phyloP scores from a whole-genome alignment of 2,888 invertebrate genomes.

The Glomeris marginata region DNA sequence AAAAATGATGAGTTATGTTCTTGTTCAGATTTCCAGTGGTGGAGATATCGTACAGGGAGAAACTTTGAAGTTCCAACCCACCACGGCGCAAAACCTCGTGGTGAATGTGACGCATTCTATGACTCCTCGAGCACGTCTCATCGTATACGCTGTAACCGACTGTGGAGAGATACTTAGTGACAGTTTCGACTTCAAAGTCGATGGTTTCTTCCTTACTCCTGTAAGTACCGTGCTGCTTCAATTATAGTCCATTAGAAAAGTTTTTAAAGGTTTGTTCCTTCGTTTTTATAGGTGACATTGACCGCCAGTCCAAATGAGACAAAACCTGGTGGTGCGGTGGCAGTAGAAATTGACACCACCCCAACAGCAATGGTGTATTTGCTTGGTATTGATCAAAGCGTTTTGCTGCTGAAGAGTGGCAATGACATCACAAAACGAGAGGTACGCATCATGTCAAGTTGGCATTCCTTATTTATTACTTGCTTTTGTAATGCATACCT shows the following conservation, averaged over 20 bases:
- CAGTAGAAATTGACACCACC: slow-evolving; percentile 30
- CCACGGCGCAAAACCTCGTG: slow-evolving; percentile 21
- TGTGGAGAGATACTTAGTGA: slow-evolving; percentile 34
- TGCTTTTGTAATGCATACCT: no score
- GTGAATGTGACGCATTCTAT: slow-evolving; percentile 28
- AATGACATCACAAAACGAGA: slow-evolving; percentile 34
- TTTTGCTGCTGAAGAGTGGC: slow-evolving; percentile 34
- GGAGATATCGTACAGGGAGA: slow-evolving; percentile 26
- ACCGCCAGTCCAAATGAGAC: slow-evolving; percentile 21
- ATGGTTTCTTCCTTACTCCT: slow-evolving; percentile 28
- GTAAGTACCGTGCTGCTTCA: slow-evolving; percentile 14
- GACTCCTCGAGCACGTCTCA: slow-evolving; percentile 28
- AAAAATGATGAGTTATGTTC: slow-evolving; percentile 1
- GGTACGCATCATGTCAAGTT: slow-evolving; percentile 21
- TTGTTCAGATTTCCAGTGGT: slow-evolving; percentile 26
- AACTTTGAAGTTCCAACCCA: slow-evolving; percentile 14
- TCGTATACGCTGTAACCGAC: slow-evolving; percentile 30
- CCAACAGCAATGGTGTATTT: slow-evolving; percentile 32
- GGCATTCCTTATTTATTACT: background rate
- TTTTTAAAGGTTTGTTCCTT: background rate
- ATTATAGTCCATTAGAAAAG: background rate
- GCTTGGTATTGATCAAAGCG: slow-evolving; percentile 35
- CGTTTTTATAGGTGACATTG: slow-evolving; percentile 24
- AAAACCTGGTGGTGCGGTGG: slow-evolving; percentile 27
- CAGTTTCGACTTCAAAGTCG: slow-evolving; percentile 33